Evolutionary conservation across 2,888 invertebrate genomes (phyloP).

Genomic region (Plagodis pulveraria): DNA sequence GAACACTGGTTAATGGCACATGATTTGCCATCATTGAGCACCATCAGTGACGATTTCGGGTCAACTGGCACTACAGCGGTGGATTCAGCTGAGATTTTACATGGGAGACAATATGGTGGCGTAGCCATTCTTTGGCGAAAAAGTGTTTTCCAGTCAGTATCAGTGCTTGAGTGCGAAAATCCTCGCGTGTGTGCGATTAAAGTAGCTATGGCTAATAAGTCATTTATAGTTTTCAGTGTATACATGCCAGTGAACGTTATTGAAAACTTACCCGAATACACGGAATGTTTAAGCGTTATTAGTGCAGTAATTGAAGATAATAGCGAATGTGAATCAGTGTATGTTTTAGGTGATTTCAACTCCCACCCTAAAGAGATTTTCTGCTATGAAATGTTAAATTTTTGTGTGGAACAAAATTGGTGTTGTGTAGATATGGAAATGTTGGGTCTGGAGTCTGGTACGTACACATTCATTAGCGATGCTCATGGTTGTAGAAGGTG

Average conservation of each 20-base stretch:
- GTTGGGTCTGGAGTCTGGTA: not conserved
- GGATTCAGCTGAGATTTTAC: not conserved
- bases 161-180: not conserved
- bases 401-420: not conserved
- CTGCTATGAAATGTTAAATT: not conserved
- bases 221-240: not conserved
- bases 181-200: not conserved
- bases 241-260: not conserved
- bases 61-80: not conserved
- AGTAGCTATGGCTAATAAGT: not conserved
- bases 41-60: not conserved
- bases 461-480: not conserved
- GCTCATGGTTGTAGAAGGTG: not conserved
- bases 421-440: not conserved
- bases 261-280: not conserved
- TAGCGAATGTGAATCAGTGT: not conserved
- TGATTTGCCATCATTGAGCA: not conserved
- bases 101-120: not conserved
- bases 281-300: not conserved
- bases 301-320: conserved; percentile 1
- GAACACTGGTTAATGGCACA: not conserved
- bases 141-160: conserved; percentile 1
- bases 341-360: not conserved
- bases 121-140: conserved; percentile 2
- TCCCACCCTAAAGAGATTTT: not conserved